Conservation (phyloP, 2,113 vertebrate genomes). For the Cyprinus carpio region DNA sequence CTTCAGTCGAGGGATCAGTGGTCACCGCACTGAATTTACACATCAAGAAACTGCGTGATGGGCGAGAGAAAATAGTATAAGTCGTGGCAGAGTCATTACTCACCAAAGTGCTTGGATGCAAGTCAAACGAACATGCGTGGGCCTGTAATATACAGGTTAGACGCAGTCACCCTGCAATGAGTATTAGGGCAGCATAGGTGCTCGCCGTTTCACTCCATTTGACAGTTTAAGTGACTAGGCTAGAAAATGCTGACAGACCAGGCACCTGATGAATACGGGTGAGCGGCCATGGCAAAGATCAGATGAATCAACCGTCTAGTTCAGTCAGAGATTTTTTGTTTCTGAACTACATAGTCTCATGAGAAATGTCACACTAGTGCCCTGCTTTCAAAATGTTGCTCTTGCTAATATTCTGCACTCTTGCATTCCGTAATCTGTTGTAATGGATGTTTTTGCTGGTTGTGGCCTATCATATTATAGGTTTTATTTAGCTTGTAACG, state of each 20-base stretch:
- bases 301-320: constrained; percentile 2
- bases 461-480: too few relatives aligned
- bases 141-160: constrained; percentile 31
- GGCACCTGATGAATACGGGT: constrained; percentile 8
- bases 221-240: constrained; percentile 44
- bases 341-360: background rate
- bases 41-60: constrained; percentile 28
- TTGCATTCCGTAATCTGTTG: background rate
- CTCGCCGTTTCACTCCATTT: constrained; percentile 10
- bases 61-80: constrained; percentile 29
- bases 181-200: background rate
- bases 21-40: constrained; percentile 38
- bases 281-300: background rate
- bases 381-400: background rate
- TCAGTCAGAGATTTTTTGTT: background rate
- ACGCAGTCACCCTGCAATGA: constrained; percentile 28
- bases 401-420: background rate
- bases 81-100: constrained; percentile 21
- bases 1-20: constrained; percentile 11
- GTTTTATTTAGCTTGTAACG: background rate
- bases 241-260: constrained; percentile 21
- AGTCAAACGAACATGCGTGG: constrained; percentile 9
- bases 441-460: too few relatives aligned
- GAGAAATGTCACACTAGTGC: background rate
- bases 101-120: background rate